phyloP scores from a whole-genome alignment of 2,797 vertebrate species.

The Lagocephalus sceleratus region DNA sequence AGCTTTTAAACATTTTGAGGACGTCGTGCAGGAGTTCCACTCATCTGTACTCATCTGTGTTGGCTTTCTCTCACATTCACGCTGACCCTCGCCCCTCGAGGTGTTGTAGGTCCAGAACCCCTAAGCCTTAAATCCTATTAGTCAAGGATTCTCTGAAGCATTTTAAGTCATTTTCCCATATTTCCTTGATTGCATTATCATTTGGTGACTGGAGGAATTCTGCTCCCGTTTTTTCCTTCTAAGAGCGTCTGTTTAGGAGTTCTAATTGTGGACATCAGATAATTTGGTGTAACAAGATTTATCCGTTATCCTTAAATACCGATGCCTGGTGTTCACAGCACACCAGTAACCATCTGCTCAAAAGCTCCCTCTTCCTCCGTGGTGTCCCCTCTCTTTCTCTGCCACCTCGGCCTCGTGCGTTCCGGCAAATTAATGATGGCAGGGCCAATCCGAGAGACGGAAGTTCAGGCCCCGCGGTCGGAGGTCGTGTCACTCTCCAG shows the following conservation, averaged over 20 bases:
- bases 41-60: conserved; percentile 46
- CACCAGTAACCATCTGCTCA: conserved; percentile 1
- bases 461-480: conserved; percentile 62
- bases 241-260: background rate
- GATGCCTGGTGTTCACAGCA: too few species aligned
- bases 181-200: conserved; percentile 54
- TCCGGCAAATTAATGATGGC: conserved; percentile 61
- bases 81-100: conserved; percentile 71
- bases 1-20: background rate
- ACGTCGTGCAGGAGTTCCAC: conserved; percentile 6
- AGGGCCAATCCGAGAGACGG: conserved; percentile 45
- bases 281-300: too few species aligned
- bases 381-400: conserved; percentile 48
- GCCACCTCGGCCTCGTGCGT: conserved; percentile 54
- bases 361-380: conserved; percentile 31
- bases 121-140: conserved; percentile 82
- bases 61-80: conserved; percentile 67
- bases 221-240: background rate
- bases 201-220: conserved; percentile 28
- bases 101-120: conserved; percentile 72
- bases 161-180: conserved; percentile 67
- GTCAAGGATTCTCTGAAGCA: conserved; percentile 74
- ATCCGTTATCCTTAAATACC: too few species aligned
- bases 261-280: too few species aligned
- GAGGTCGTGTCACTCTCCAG: conserved; percentile 61